phyloP scores from a whole-genome alignment of 1,140 invertebrate species.

The Bemisia tabaci region DNA sequence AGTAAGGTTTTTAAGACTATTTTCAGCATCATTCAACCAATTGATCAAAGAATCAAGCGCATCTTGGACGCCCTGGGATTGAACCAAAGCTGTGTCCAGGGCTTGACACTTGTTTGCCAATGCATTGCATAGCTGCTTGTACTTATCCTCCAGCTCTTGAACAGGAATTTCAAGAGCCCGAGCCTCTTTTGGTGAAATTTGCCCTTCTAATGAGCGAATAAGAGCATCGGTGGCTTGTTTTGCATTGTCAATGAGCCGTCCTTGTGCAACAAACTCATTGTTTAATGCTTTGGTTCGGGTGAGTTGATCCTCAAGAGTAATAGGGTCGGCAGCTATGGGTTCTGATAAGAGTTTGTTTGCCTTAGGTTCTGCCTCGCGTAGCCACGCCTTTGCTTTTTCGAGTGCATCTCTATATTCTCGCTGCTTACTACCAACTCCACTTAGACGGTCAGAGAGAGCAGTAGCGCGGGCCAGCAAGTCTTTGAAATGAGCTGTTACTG shows the following conservation, averaged over 20 bases:
- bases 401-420: slow-evolving; percentile 68
- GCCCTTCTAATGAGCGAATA: slow-evolving; percentile 30
- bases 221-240: slow-evolving; percentile 33
- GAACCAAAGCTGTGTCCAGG: slow-evolving; percentile 74
- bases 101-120: slow-evolving; percentile 65
- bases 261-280: slow-evolving; percentile 74
- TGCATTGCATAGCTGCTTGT: slow-evolving; percentile 53
- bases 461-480: slow-evolving; percentile 68
- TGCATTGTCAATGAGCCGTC: slow-evolving; percentile 65
- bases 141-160: slow-evolving; percentile 57
- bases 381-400: slow-evolving; percentile 68
- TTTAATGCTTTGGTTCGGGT: slow-evolving; percentile 68
- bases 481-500: slow-evolving; percentile 53
- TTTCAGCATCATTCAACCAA: slow-evolving; percentile 76
- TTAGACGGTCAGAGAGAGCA: slow-evolving; percentile 59
- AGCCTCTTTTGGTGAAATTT: slow-evolving; percentile 60
- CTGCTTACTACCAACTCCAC: slow-evolving; percentile 60
- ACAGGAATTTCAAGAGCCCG: slow-evolving; percentile 65
- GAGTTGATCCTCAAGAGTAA: slow-evolving; percentile 74
- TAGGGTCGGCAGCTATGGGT: slow-evolving; percentile 69
- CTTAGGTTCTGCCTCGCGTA: slow-evolving; percentile 48
- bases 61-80: slow-evolving; percentile 89
- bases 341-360: slow-evolving; percentile 43
- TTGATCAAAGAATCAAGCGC: slow-evolving; percentile 68
- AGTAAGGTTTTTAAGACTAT: slow-evolving; percentile 57